phyloP scores from a whole-genome alignment of 2,113 vertebrate genomes.

The Neodon shergylaensis region DNA sequence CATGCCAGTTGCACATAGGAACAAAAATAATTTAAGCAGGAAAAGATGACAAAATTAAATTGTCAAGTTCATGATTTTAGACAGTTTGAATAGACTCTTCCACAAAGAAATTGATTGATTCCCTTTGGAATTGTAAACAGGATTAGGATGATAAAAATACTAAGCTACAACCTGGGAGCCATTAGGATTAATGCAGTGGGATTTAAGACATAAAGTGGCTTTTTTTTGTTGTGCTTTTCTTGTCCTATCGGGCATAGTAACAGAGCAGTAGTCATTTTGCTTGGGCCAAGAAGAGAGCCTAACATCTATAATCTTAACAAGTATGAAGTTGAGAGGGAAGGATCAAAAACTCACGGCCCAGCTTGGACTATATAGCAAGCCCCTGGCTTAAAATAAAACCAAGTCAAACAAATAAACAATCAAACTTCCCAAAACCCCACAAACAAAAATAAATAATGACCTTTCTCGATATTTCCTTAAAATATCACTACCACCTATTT shows the following conservation, averaged over 20 bases:
- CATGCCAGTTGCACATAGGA: background rate
- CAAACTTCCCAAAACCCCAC: background rate
- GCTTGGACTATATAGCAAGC: background rate
- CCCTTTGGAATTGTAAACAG: background rate
- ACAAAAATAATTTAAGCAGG: background rate
- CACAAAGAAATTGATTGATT: background rate
- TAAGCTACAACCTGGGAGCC: background rate
- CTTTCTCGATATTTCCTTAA: background rate
- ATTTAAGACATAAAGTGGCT: background rate
- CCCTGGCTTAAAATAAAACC: background rate
- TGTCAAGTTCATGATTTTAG: background rate
- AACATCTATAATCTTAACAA: background rate
- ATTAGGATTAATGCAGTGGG: background rate
- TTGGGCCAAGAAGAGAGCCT: background rate
- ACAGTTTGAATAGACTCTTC: slow-evolving; percentile 2
- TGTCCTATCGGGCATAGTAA: background rate
- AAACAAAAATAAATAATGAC: background rate
- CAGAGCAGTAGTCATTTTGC: background rate
- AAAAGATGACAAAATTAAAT: background rate
- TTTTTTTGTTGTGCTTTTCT: background rate
- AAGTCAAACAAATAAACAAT: background rate
- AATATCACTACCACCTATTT: background rate
- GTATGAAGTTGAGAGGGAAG: background rate
- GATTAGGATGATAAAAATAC: background rate
- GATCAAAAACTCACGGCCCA: background rate